phyloP scores from a whole-genome alignment of 2,888 invertebrate species.

The Plagiodera versicolora region DNA sequence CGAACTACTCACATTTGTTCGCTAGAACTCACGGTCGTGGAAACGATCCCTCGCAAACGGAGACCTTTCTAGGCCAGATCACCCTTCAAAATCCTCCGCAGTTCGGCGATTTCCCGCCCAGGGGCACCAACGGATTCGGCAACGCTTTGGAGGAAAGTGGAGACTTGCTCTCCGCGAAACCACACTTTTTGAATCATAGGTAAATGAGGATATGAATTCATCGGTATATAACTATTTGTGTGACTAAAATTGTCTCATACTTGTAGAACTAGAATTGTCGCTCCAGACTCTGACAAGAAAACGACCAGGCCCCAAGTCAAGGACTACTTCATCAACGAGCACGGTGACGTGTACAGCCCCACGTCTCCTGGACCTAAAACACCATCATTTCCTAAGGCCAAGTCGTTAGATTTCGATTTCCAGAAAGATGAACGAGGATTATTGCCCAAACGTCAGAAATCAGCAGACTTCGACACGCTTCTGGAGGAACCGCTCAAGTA shows the following conservation, averaged over 20 bases:
- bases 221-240: no score
- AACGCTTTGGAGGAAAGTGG: constrained; percentile 19
- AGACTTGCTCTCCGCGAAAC: constrained; percentile 24
- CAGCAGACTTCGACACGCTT: constrained; percentile 60
- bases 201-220: constrained; percentile 6
- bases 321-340: constrained; percentile 49
- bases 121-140: constrained; percentile 22
- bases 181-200: constrained; percentile 44
- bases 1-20: constrained; percentile 60
- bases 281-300: constrained; percentile 42
- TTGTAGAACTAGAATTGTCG: constrained; percentile 44
- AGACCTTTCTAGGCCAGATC: constrained; percentile 66
- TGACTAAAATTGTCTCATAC: no score
- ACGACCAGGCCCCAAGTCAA: constrained; percentile 39
- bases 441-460: constrained; percentile 38
- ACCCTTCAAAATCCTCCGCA: constrained; percentile 61
- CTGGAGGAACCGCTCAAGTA: constrained; percentile 62
- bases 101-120: no score
- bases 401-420: constrained; percentile 39
- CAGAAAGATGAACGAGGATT: constrained; percentile 40
- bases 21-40: constrained; percentile 60
- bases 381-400: constrained; percentile 39
- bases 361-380: constrained; percentile 35
- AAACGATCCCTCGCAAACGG: constrained; percentile 63
- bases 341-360: constrained; percentile 48